Evolutionary conservation across 2,113 vertebrate genomes (phyloP).

Genomic region (Phylloscopus trochilus): DNA sequence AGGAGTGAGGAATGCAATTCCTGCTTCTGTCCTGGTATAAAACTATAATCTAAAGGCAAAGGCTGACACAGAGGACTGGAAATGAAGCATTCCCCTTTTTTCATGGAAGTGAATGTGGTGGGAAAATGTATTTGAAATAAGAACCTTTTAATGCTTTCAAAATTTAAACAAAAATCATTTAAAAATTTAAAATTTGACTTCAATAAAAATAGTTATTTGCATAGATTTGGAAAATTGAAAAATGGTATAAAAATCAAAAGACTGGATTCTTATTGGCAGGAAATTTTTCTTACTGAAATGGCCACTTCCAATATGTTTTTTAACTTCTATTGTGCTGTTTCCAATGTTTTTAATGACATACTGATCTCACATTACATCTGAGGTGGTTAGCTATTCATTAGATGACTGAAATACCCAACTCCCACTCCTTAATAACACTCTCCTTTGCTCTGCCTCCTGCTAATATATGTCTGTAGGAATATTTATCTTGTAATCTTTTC

Average conservation of each 20-base stretch:
- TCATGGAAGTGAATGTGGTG: rapidly evolving
- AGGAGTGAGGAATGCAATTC: background rate
- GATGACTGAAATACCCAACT: background rate
- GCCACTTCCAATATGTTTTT: background rate
- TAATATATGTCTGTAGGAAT: conserved; percentile 9
- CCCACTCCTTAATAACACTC: background rate
- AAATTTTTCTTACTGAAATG: background rate
- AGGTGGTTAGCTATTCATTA: background rate
- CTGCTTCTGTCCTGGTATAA: background rate
- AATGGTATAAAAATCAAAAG: background rate
- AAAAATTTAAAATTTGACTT: background rate
- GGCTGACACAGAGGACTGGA: background rate
- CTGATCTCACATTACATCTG: background rate
- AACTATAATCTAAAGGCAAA: background rate
- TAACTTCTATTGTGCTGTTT: background rate
- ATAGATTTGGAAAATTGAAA: background rate
- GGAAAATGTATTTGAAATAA: background rate
- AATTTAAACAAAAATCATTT: background rate
- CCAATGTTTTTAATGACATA: background rate
- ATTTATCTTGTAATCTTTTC: conserved; percentile 44
- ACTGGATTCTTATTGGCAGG: background rate
- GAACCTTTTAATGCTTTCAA: background rate
- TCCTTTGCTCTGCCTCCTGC: conserved; percentile 1
- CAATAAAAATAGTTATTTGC: background rate
- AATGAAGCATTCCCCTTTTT: background rate